These are phyloP conservation scores for Synanthedon andrenaeformis DNA, from an alignment of 2,888 invertebrate genomes.

Conservation along the genomic window DNA sequence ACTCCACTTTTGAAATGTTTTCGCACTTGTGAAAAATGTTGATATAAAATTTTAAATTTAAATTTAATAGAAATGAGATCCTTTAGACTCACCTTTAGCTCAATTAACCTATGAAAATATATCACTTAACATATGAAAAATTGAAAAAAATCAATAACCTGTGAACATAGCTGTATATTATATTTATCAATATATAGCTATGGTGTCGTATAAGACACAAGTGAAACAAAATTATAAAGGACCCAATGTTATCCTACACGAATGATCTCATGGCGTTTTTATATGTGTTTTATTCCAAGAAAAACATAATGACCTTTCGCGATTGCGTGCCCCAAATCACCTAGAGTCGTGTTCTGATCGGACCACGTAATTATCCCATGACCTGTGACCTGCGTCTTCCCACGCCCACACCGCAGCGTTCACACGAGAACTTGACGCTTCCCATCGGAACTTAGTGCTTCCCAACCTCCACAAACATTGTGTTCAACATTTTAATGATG, in stretches of 20 bases:
- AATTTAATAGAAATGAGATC: no score
- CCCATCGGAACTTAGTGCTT: constrained; percentile 43
- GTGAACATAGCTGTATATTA: no score
- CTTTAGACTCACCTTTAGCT: no score
- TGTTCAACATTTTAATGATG: no score
- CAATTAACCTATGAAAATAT: no score
- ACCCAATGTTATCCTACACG: neutral
- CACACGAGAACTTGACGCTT: constrained; percentile 60
- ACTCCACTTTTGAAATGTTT: constrained; percentile 1
- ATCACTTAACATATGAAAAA: no score
- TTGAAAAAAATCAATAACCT: no score
- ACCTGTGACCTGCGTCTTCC: constrained; percentile 58
- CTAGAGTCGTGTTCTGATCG: constrained; percentile 13
- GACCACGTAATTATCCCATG: constrained; percentile 49
- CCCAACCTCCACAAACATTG: constrained; percentile 1
- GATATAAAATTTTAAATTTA: no score
- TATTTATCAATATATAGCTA: no score
- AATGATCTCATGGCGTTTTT: neutral
- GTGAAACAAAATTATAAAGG: no score
- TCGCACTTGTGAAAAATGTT: neutral
- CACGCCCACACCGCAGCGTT: constrained; percentile 56
- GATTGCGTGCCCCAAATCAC: constrained; percentile 4
- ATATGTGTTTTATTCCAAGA: neutral
- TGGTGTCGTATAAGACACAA: no score
- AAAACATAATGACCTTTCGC: neutral